Evolutionary conservation across 2,113 vertebrate genomes (phyloP).

Genomic region (Oryzias woworae): DNA sequence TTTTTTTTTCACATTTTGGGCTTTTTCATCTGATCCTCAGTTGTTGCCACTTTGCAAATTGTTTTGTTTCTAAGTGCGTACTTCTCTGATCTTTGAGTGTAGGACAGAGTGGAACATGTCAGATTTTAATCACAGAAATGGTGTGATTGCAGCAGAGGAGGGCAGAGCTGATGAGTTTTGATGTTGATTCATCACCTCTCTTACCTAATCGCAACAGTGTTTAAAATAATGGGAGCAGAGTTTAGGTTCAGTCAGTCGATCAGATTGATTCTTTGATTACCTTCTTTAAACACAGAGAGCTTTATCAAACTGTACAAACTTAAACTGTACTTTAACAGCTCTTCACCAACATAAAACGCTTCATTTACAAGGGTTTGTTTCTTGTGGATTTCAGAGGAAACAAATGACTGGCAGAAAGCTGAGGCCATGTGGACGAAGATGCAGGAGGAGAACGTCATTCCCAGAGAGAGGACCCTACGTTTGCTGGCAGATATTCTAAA

Average conservation of each 20-base stretch:
- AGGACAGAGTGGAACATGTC: constrained; percentile 20
- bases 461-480: constrained; percentile 82
- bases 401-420: constrained; percentile 83
- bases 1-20: too few species aligned
- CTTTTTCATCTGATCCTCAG: constrained; percentile 6
- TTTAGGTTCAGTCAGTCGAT: constrained; percentile 56
- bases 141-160: constrained; percentile 55
- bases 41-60: background rate
- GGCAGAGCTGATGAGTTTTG: constrained; percentile 45
- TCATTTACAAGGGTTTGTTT: background rate
- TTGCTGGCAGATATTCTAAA: constrained; percentile 83
- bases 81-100: constrained; percentile 1
- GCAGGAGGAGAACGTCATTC: constrained; percentile 92
- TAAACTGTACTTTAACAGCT: background rate
- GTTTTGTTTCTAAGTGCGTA: background rate
- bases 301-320: constrained; percentile 27
- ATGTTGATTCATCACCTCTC: constrained; percentile 54
- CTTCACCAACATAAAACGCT: background rate
- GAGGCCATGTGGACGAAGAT: constrained; percentile 91
- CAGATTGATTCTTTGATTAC: constrained; percentile 72
- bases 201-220: constrained; percentile 28
- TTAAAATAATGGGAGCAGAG: constrained; percentile 51
- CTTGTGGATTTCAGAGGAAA: constrained; percentile 76
- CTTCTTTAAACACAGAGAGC: constrained; percentile 55
- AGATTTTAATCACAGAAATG: constrained; percentile 29